A percentile compares a stretch with the other conserved stretches of the same genome.
Evolutionary conservation across 1,140 invertebrate species (phyloP).

Genomic region (Drosophila navojoa): DNA sequence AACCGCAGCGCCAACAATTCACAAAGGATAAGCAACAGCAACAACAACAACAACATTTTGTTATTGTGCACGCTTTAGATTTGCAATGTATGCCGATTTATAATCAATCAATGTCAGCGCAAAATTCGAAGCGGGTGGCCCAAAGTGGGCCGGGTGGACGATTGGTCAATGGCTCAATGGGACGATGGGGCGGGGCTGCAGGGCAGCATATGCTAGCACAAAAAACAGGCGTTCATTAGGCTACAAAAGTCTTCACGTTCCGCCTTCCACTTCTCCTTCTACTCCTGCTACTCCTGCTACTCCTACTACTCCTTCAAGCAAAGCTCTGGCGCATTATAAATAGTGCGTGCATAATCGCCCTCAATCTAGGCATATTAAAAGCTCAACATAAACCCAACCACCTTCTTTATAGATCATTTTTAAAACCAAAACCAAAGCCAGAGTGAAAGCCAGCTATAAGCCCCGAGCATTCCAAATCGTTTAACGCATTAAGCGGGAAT

Average conservation of each 20-base stretch:
- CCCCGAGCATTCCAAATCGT: conserved; percentile 8
- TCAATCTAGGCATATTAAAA: conserved; percentile 79
- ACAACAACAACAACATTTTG: conserved; percentile 47
- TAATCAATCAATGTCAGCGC: conserved; percentile 82
- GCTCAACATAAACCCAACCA: conserved; percentile 58
- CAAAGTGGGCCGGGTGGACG: neutral
- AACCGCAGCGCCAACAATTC: conserved; percentile 67
- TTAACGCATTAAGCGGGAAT: conserved; percentile 9
- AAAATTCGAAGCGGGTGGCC: conserved; percentile 63
- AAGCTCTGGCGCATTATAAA: conserved; percentile 73
- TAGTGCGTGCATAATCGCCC: conserved; percentile 81
- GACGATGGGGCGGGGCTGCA: neutral
- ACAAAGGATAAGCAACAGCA: conserved; percentile 69
- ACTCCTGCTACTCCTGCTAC: too few relatives aligned
- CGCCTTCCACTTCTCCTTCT: too few relatives aligned
- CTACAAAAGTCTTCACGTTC: conserved; percentile 61
- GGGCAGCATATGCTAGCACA: conserved; percentile 63
- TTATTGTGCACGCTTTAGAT: conserved; percentile 78
- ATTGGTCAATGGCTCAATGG: too few relatives aligned
- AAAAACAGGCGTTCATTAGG: conserved; percentile 75
- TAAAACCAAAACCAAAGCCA: neutral
- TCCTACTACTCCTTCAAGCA: too few relatives aligned
- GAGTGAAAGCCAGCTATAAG: neutral
- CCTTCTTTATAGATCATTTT: neutral
- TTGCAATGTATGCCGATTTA: conserved; percentile 82